phyloP scores from a whole-genome alignment of 2,888 invertebrate genomes.

The Acronicta alni region DNA sequence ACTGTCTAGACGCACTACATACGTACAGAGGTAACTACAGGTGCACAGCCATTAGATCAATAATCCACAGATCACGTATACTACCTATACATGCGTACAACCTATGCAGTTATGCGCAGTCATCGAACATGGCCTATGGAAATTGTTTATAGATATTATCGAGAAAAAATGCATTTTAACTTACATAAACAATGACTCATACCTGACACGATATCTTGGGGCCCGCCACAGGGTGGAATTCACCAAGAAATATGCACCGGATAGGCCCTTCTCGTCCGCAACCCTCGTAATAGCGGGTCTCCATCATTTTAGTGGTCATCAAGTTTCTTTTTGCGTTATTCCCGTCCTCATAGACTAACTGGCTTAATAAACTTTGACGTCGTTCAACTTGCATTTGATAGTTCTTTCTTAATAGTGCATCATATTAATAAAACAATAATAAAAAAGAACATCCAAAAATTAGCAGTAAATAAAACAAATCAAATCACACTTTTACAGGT shows the following conservation, averaged over 20 bases:
- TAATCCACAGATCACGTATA: conserved; percentile 40
- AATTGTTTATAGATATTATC: conserved; percentile 1
- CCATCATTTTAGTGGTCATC: conserved; percentile 78
- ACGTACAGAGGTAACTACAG: conserved; percentile 22
- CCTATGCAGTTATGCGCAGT: conserved; percentile 23
- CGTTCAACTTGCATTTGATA: conserved; percentile 65
- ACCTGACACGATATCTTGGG: conserved; percentile 96
- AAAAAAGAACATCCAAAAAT: conserved; percentile 40
- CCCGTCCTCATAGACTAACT: conserved; percentile 62
- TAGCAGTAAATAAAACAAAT: conserved; percentile 33
- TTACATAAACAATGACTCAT: conserved; percentile 38
- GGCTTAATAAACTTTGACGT: conserved; percentile 54
- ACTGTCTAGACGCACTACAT: conserved; percentile 35
- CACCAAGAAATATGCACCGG: conserved; percentile 94
- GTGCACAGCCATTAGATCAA: conserved; percentile 38
- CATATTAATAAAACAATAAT: conserved; percentile 47
- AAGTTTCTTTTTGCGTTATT: conserved; percentile 62
- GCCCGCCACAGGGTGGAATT: conserved; percentile 93
- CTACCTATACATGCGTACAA: conserved; percentile 10
- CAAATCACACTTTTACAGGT: conserved; percentile 21
- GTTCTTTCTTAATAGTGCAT: conserved; percentile 48
- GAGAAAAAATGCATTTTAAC: conserved; percentile 21
- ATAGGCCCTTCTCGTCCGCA: conserved; percentile 93
- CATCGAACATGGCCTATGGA: conserved; percentile 9
- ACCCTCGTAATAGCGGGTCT: conserved; percentile 89